These are phyloP conservation scores for Dreissena polymorpha DNA, from an alignment of 1,140 invertebrate genomes.

Conservation along the genomic window DNA sequence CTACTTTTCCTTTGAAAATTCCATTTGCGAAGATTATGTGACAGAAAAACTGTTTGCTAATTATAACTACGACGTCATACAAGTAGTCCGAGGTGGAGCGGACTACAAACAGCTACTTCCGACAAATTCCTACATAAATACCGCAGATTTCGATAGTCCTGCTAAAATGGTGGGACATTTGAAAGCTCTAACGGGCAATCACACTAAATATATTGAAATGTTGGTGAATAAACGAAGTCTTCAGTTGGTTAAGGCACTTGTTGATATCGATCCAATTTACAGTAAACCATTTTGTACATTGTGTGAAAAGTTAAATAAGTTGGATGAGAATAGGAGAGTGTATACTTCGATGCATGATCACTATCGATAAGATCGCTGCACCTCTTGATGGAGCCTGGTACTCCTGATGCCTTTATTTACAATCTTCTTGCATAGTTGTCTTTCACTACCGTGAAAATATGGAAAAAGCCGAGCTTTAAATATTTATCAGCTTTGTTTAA, in stretches of 20 bases:
- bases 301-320: conserved; percentile 17
- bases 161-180: conserved; percentile 6
- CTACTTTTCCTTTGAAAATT: conserved; percentile 40
- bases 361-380: no score
- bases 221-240: neutral
- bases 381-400: no score
- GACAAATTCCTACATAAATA: neutral
- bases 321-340: neutral
- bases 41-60: conserved; percentile 41
- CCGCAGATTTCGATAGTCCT: conserved; percentile 8
- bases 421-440: no score
- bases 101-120: neutral
- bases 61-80: conserved; percentile 19
- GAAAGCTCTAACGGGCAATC: neutral
- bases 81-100: conserved; percentile 6
- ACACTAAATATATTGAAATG: neutral
- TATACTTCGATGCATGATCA: no score
- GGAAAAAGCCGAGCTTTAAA: no score
- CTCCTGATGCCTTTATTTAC: no score
- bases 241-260: neutral
- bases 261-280: neutral
- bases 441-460: no score
- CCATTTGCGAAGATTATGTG: conserved; percentile 30
- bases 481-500: no score
- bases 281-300: neutral